These are phyloP conservation scores for Parthenolecanium corni DNA, from an alignment of 2,888 invertebrate genomes.

Conservation along the genomic window DNA sequence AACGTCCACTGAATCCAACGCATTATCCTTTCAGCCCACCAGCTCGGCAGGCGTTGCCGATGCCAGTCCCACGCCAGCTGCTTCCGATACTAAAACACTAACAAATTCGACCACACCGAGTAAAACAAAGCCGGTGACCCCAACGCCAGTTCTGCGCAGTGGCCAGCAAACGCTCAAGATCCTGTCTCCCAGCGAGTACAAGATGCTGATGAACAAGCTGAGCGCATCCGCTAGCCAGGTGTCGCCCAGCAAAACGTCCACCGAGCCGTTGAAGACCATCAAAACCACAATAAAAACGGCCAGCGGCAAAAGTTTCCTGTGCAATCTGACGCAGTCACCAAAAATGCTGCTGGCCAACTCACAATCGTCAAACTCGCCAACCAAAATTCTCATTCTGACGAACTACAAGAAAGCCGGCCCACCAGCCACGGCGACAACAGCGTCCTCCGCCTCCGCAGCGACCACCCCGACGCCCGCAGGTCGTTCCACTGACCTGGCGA, in stretches of 20 bases:
- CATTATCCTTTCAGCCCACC: too few relatives aligned
- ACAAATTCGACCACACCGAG: background rate
- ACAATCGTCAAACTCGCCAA: background rate
- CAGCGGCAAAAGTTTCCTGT: constrained; percentile 5
- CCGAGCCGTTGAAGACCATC: background rate
- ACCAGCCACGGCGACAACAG: background rate
- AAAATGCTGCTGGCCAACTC: constrained; percentile 9
- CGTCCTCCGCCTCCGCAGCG: background rate
- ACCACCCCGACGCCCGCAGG: background rate
- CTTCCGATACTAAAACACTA: background rate
- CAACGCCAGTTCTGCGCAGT: background rate
- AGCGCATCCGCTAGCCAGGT: background rate
- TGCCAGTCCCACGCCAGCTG: background rate
- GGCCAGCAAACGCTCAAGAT: background rate
- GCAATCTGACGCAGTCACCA: constrained; percentile 1
- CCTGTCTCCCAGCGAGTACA: background rate
- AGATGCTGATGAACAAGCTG: background rate
- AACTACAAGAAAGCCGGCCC: background rate
- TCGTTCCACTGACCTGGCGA: background rate
- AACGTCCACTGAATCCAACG: too few relatives aligned
- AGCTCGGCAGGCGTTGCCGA: too few relatives aligned
- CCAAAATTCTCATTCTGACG: background rate
- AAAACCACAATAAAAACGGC: background rate
- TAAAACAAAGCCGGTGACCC: background rate
- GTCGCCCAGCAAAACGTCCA: background rate